phyloP scores from a whole-genome alignment of 2,113 vertebrate genomes.

The Gadus chalcogrammus region DNA sequence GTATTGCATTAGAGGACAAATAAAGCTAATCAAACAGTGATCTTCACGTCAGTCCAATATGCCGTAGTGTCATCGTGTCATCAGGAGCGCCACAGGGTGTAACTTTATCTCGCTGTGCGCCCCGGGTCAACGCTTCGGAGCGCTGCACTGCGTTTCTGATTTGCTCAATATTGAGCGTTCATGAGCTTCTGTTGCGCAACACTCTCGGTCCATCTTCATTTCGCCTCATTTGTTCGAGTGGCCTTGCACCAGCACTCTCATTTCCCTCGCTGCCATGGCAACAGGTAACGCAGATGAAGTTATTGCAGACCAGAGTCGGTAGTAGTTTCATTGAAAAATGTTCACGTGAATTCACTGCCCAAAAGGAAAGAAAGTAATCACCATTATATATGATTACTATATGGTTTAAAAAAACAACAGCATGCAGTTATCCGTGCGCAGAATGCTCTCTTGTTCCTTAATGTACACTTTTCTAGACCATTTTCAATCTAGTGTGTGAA shows the following conservation, averaged over 20 bases:
- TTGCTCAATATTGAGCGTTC: slow-evolving; percentile 20
- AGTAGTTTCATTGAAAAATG: background rate
- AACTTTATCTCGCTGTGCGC: too few species aligned
- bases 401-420: background rate
- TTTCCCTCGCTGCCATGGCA: slow-evolving; percentile 43
- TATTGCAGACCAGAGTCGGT: slow-evolving; percentile 29
- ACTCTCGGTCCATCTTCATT: slow-evolving; percentile 11
- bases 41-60: background rate
- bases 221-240: slow-evolving; percentile 28
- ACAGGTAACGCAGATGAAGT: slow-evolving; percentile 29
- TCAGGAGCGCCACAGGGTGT: background rate
- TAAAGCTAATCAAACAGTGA: background rate
- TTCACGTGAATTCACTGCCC: background rate
- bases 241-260: slow-evolving; percentile 30
- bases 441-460: too few species aligned
- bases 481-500: too few species aligned
- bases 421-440: too few species aligned
- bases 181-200: slow-evolving; percentile 1
- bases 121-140: background rate
- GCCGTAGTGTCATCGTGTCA: slow-evolving; percentile 1
- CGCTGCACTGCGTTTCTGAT: background rate
- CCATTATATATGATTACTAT: slow-evolving; percentile 21
- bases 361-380: background rate
- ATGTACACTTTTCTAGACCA: too few species aligned
- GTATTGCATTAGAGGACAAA: too few species aligned